phyloP scores from a whole-genome alignment of 2,888 invertebrate genomes.

The Boloria selene region DNA sequence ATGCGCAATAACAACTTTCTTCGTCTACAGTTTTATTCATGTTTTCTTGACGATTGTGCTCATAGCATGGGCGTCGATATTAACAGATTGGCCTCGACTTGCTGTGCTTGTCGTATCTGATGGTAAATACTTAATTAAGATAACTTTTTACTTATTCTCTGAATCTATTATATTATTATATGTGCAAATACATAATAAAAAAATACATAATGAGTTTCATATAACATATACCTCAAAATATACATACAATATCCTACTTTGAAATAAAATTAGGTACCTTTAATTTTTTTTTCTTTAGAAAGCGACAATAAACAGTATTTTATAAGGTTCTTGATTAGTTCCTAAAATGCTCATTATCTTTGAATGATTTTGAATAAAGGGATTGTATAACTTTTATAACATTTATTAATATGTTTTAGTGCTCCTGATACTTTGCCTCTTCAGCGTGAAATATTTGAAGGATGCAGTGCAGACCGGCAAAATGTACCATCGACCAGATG shows the following conservation, averaged over 20 bases:
- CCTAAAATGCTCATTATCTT: no score
- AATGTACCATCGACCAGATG: slow-evolving; percentile 72
- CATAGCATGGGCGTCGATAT: slow-evolving; percentile 69
- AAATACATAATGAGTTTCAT: no score
- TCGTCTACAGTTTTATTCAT: slow-evolving; percentile 74
- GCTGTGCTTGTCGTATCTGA: slow-evolving; percentile 65
- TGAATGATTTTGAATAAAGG: no score
- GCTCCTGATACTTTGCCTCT: slow-evolving; percentile 71
- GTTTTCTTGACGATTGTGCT: slow-evolving; percentile 69
- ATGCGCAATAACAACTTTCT: slow-evolving; percentile 71
- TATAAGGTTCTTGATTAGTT: no score
- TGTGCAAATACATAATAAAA: no score
- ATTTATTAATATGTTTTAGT: slow-evolving; percentile 57
- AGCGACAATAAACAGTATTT: no score
- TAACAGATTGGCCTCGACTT: slow-evolving; percentile 69
- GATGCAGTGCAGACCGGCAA: slow-evolving; percentile 73
- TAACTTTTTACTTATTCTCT: neutral
- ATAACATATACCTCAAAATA: no score
- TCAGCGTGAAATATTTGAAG: slow-evolving; percentile 75
- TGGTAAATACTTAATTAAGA: slow-evolving; percentile 52
- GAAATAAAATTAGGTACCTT: no score
- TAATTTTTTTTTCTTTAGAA: no score
- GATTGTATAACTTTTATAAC: neutral
- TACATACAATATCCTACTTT: no score
- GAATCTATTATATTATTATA: no score